Evolutionary conservation across 2,888 invertebrate species (phyloP).

Genomic region (Ophioninae sp.): DNA sequence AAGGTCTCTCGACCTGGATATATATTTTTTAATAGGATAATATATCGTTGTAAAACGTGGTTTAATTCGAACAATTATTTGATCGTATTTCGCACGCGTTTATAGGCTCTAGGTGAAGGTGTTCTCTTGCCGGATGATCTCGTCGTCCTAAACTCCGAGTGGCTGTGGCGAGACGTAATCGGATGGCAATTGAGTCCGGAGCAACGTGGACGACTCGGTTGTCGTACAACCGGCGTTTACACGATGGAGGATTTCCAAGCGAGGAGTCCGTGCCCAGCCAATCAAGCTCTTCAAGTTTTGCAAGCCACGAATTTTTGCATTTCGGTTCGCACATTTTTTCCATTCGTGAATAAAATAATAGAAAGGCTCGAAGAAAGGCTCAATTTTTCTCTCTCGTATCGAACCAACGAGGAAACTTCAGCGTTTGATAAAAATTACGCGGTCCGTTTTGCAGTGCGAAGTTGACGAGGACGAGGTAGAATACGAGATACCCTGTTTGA

Average conservation of each 20-base stretch:
- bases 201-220: constrained; percentile 80
- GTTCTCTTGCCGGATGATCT: constrained; percentile 83
- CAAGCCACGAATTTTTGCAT: constrained; percentile 88
- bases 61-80: neutral
- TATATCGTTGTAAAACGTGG: no score
- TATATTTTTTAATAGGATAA: no score
- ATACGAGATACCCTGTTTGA: constrained; percentile 89
- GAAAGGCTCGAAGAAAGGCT: neutral
- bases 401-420: neutral
- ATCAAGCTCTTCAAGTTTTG: constrained; percentile 86
- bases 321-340: constrained; percentile 78
- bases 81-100: neutral
- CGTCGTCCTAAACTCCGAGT: constrained; percentile 85
- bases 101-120: constrained; percentile 84
- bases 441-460: constrained; percentile 82
- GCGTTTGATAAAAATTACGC: neutral
- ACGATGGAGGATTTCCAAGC: constrained; percentile 88
- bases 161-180: constrained; percentile 86
- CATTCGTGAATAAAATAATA: no score
- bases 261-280: constrained; percentile 87
- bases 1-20: no score
- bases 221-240: constrained; percentile 86
- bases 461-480: constrained; percentile 86
- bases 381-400: neutral
- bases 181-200: constrained; percentile 85